Percentiles rank a stretch among this genome's conserved stretches.
These are phyloP conservation scores for Phymatocera aterrima DNA, from an alignment of 2,888 invertebrate genomes.

Conservation along the genomic window DNA sequence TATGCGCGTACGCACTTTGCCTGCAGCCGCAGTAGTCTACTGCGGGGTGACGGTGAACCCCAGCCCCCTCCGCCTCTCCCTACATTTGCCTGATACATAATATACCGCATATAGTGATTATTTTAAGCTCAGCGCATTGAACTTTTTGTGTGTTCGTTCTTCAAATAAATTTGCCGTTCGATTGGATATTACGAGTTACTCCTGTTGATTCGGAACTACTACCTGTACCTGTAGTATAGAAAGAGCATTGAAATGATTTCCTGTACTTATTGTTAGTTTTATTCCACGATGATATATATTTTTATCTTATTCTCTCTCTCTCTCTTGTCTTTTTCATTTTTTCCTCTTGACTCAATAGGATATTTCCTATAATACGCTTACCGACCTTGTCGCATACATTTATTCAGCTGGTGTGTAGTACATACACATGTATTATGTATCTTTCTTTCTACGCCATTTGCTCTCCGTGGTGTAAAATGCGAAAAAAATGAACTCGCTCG, in stretches of 20 bases:
- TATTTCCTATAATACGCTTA: too few relatives aligned
- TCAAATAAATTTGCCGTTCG: neutral
- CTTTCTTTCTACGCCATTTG: neutral
- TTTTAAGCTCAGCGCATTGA: slow-evolving; percentile 20
- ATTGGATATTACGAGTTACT: neutral
- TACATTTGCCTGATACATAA: neutral
- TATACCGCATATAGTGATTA: neutral
- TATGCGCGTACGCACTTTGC: neutral
- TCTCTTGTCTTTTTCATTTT: neutral
- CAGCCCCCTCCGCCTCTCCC: neutral
- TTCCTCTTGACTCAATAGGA: neutral
- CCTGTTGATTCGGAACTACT: neutral
- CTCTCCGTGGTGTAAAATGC: neutral
- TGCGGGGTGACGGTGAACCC: neutral
- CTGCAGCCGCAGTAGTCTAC: neutral
- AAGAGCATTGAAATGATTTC: too few relatives aligned
- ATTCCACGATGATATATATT: neutral
- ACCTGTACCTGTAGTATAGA: too few relatives aligned
- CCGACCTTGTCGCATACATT: slow-evolving; percentile 6
- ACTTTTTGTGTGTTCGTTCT: neutral
- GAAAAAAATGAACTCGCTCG: neutral
- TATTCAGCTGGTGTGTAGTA: neutral
- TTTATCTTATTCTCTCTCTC: neutral
- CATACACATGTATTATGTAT: too few relatives aligned
- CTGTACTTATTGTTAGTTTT: neutral